These are phyloP conservation scores for Drosophila borealis DNA, from an alignment of 2,888 invertebrate species.

Conservation along the genomic window DNA sequence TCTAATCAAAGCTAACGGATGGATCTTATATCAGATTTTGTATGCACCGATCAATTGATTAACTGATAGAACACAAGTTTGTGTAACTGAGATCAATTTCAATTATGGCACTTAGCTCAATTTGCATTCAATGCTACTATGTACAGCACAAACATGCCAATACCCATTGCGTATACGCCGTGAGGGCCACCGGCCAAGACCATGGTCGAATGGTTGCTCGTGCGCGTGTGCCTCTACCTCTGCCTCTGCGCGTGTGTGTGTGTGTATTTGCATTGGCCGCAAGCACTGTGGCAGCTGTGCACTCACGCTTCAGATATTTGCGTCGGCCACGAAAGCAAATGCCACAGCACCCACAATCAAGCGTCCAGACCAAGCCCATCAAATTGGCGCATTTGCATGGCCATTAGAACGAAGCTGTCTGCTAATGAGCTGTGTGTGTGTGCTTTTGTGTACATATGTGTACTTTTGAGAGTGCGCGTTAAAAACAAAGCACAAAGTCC, in stretches of 20 bases:
- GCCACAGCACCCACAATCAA: neutral
- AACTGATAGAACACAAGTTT: neutral
- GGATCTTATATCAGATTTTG: neutral
- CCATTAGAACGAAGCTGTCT: constrained; percentile 24
- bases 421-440: constrained; percentile 22
- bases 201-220: constrained; percentile 28
- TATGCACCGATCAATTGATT: neutral
- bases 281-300: constrained; percentile 19
- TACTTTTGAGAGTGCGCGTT: neutral
- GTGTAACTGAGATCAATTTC: constrained; percentile 1
- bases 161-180: constrained; percentile 45
- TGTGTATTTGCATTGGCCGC: constrained; percentile 7
- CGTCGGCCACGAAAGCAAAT: neutral
- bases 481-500: no score
- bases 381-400: constrained; percentile 31
- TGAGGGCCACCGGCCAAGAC: constrained; percentile 40
- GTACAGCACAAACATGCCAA: neutral
- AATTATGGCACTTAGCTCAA: neutral
- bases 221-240: neutral
- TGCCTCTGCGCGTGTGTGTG: neutral
- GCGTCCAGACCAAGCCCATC: neutral
- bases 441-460: neutral
- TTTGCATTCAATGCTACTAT: constrained; percentile 14
- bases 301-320: constrained; percentile 6
- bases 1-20: no score